Base-by-base conservation (phyloP, 1,140 invertebrate genomes). In the Coelopa frigida region DNA sequence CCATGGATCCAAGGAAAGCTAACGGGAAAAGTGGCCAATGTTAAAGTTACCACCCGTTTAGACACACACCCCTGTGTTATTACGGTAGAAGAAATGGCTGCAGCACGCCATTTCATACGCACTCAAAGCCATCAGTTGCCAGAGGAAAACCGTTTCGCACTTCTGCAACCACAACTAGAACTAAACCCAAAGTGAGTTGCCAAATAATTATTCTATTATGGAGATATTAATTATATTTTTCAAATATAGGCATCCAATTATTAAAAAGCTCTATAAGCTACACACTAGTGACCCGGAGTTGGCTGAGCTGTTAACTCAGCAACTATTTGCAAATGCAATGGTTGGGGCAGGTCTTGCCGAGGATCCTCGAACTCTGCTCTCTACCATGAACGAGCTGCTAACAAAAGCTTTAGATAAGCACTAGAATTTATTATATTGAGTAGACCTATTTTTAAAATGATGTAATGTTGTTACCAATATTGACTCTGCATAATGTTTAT, bases 251-350 rank as follows among this genome's bases (percentile, higher is more conserved):
- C 94, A 98, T 78, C 81, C 85, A 4, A 81, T 98, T 17, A 89
- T 98, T 42, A 89, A 90, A 61, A 95, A 95, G 69, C 71, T 98
- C 12, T 77, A 81, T 55, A 79, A 79, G 48, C 64, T 98, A 33
- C 82, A 79, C 38, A 78, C 76, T 4, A 75, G 70, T 11, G 82
- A 98, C 72, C 77, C 83, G 18, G 80, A 89, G 54, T 72, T 98
- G 44, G 92, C 89, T 1, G 79, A 84, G 56, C 74, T 95, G 51
- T 71, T 98, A 4, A 80, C 85, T 1, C 80, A 95, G 69, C 94
- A 96, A 83, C 64, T 98, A 10, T 96, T 94, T 65, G 83, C 84
- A 33, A 94, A 95, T 73, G 89, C 93, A 1, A 92, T 98, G 89
- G 86, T 97, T 5, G 84, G 84, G 17, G 94, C 94, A 35, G 94